Evolutionary conservation across 2,888 invertebrate genomes (phyloP).

Genomic region (Epirrhoe alternata): DNA sequence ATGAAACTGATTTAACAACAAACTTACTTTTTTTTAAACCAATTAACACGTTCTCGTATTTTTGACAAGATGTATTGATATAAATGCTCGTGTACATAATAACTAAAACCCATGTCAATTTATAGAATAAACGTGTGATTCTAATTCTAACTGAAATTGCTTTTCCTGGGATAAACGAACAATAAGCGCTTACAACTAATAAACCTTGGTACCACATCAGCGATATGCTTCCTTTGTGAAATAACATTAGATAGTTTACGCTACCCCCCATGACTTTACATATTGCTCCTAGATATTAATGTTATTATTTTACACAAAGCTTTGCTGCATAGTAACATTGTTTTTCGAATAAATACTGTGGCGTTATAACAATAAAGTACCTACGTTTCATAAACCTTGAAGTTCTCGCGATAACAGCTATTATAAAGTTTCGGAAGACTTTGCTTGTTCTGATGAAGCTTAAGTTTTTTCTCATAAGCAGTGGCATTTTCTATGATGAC

Average conservation of each 20-base stretch:
- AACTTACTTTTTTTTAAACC: background rate
- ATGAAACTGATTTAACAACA: background rate
- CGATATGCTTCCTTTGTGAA: slow-evolving; percentile 39
- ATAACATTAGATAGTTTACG: slow-evolving; percentile 39
- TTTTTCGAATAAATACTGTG: slow-evolving; percentile 32
- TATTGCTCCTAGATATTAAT: slow-evolving; percentile 35
- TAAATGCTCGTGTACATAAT: background rate
- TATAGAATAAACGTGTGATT: slow-evolving; percentile 10
- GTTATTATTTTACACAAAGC: slow-evolving; percentile 37
- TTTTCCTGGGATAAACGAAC: slow-evolving; percentile 15
- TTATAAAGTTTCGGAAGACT: slow-evolving; percentile 4
- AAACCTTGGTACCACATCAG: slow-evolving; percentile 12
- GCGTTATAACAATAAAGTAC: slow-evolving; percentile 31
- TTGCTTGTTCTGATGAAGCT: slow-evolving; percentile 21
- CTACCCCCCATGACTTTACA: slow-evolving; percentile 39
- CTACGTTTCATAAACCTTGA: slow-evolving; percentile 19
- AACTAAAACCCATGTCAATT: slow-evolving; percentile 9
- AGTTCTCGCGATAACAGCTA: slow-evolving; percentile 9
- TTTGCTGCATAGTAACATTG: slow-evolving; percentile 30
- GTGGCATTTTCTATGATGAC: slow-evolving; percentile 57
- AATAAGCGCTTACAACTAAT: slow-evolving; percentile 21
- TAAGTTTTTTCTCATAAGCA: slow-evolving; percentile 51
- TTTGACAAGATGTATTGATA: background rate
- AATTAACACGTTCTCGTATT: background rate
- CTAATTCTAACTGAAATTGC: slow-evolving; percentile 16